Conservation (phyloP, 2,888 invertebrate genomes). For the Trichopoda pennipes region DNA sequence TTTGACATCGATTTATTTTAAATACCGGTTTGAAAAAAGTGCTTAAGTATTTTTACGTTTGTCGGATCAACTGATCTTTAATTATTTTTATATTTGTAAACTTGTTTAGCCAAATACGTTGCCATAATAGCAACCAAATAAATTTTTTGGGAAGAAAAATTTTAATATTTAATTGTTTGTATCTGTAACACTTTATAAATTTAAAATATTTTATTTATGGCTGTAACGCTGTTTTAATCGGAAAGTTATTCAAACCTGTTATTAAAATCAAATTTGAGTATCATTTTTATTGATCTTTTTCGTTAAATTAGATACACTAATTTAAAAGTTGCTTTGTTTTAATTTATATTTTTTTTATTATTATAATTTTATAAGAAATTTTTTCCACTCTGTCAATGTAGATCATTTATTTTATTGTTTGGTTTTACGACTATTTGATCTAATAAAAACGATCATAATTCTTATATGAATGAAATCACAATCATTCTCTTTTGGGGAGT, state of each 20-base stretch:
- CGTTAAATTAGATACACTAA: too few species aligned
- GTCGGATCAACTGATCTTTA: conserved; percentile 22
- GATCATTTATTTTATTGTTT: conserved; percentile 55
- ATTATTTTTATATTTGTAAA: conserved; percentile 21
- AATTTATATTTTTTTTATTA: neutral
- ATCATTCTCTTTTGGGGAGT: neutral
- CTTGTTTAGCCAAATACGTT: neutral
- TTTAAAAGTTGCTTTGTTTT: conserved; percentile 16
- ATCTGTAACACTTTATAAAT: conserved; percentile 59
- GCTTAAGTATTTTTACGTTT: neutral
- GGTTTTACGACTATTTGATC: conserved; percentile 55
- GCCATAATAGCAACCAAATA: neutral
- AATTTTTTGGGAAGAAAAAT: conserved; percentile 10
- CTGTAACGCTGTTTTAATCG: neutral
- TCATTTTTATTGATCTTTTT: too few species aligned
- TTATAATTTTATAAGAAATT: conserved; percentile 30
- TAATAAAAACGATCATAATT: conserved; percentile 58
- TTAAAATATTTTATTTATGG: conserved; percentile 6
- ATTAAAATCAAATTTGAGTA: too few species aligned
- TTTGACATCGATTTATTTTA: conserved; percentile 28
- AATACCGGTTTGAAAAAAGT: conserved; percentile 28
- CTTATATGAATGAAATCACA: conserved; percentile 24
- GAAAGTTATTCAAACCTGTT: neutral
- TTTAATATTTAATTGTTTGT: conserved; percentile 48
- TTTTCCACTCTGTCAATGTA: conserved; percentile 40